Percentiles rank a stretch among this genome's conserved stretches.
Conservation (phyloP, 2,113 vertebrate species). For the Onychostruthus taczanowskii region DNA sequence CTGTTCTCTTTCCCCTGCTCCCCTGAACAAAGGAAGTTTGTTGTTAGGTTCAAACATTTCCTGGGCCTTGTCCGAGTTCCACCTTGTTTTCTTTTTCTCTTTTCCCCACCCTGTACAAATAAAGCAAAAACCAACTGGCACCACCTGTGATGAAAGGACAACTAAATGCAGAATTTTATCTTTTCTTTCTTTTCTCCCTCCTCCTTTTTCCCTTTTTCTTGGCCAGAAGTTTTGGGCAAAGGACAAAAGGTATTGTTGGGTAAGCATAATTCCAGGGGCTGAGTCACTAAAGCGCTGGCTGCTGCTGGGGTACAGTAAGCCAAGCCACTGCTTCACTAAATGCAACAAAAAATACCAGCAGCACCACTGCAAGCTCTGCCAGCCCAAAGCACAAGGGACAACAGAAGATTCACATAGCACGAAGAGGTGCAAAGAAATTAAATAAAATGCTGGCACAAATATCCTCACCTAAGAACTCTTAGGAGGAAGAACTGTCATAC, state of each 20-base stretch:
- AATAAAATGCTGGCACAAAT: not conserved
- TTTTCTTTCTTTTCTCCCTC: conserved; percentile 65
- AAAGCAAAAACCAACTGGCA: conserved; percentile 74
- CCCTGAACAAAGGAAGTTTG: conserved; percentile 75
- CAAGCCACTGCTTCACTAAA: conserved; percentile 19
- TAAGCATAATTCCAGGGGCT: conserved; percentile 65
- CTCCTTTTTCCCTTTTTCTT: conserved; percentile 59
- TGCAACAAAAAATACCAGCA: not conserved
- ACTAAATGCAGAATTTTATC: conserved; percentile 77
- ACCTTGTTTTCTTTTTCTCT: conserved; percentile 77
- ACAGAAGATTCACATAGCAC: not conserved
- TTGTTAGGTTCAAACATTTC: conserved; percentile 69
- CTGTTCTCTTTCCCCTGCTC: not conserved
- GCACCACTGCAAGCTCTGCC: not conserved
- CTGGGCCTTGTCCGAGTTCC: conserved; percentile 76
- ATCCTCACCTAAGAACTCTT: not conserved
- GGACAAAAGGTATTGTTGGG: conserved; percentile 79
- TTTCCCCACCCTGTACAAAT: conserved; percentile 83
- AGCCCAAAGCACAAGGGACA: not conserved
- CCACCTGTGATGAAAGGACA: conserved; percentile 74
- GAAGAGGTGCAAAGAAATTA: not conserved
- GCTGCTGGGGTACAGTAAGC: conserved; percentile 54
- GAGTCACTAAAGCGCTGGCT: conserved; percentile 70
- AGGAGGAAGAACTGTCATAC: not conserved
- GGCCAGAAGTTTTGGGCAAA: conserved; percentile 74